These are phyloP conservation scores for Rhinogobio ventralis DNA, from an alignment of 2,797 vertebrate species.

Conservation along the genomic window DNA sequence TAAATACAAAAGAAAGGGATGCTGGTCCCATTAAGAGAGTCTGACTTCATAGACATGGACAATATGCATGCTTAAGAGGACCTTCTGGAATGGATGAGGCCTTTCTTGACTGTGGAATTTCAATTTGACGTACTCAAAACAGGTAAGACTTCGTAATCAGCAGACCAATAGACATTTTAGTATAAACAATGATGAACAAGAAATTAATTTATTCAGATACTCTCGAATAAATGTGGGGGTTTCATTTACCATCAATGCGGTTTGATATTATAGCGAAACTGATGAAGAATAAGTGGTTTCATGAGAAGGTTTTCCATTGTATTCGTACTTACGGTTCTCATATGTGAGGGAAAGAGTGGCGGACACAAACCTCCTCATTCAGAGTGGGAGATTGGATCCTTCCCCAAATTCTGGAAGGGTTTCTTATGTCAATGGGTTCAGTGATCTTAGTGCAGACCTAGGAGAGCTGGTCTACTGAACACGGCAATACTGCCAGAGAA, in stretches of 20 bases:
- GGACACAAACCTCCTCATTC: constrained; percentile 53
- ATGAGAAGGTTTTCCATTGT: constrained; percentile 13
- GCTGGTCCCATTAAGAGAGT: neutral
- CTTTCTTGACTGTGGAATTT: neutral
- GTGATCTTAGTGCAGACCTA: constrained; percentile 38
- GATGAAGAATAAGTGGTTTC: neutral
- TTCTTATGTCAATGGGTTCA: constrained; percentile 55
- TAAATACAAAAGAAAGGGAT: constrained; percentile 51
- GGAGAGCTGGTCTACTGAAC: constrained; percentile 33
- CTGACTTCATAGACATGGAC: neutral
- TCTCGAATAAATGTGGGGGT: neutral
- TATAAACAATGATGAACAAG: neutral
- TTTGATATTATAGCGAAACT: constrained; percentile 3
- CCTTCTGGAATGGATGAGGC: neutral
- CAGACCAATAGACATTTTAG: neutral
- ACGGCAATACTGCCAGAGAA: constrained; percentile 20
- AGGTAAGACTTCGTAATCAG: neutral
- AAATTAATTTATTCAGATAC: neutral
- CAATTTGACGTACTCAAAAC: neutral
- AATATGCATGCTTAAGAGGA: constrained; percentile 3
- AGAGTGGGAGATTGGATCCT: constrained; percentile 29
- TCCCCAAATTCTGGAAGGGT: constrained; percentile 31
- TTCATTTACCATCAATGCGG: neutral
- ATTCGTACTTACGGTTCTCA: neutral
- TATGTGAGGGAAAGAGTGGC: neutral